Base-by-base conservation (phyloP, 1,140 invertebrate genomes). In the Hylaeus volcanicus region DNA sequence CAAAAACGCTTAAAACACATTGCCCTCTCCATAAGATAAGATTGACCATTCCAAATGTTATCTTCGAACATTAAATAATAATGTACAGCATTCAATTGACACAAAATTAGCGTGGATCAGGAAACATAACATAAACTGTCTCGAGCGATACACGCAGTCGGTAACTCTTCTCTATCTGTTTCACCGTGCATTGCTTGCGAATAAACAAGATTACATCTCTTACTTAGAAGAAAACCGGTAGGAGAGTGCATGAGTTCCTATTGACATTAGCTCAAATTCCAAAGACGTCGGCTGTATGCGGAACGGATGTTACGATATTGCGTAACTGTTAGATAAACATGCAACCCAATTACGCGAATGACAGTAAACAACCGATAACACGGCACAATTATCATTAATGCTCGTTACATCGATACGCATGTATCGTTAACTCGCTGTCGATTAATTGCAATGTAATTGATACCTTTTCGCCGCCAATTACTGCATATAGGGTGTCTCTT, bases 221-320 rank as follows among this genome's bases (percentile, higher is more conserved):
- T 26, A 26, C 26, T 26, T 26, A 26, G 26, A 26, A 26, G 58
- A 8, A 64, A 64, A 63, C 26, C 39, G 39, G 5, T 15, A 6
- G 12, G 43, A 43, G 12, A 4, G 14, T 43, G 39, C 2, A 15
- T n/a, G n/a, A 14, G n/a, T 58, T 58, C 6, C 6, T 2, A 2
- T 11, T 56, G 37, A 6, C 41, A 39, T 63, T 66, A 56, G 45
- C 56, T 75, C 66, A 75, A 75, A 75, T 45, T 74, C 45, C 41
- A 26, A 9, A 63, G 15, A 26, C 66, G n/a, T 53, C 26, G n/a
- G 63, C 71, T 58, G 51, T 53, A 78, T 71, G 45, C 8, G 48
- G 45, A 63, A 61, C 68, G 75, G 75, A 71, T 78, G 56, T 78
- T 78, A 71, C 75, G 45, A 77, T 55, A 77, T 70, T 12, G 12